Base-by-base conservation (phyloP, 1,140 invertebrate genomes). In the Lysiphlebus fabarum region DNA sequence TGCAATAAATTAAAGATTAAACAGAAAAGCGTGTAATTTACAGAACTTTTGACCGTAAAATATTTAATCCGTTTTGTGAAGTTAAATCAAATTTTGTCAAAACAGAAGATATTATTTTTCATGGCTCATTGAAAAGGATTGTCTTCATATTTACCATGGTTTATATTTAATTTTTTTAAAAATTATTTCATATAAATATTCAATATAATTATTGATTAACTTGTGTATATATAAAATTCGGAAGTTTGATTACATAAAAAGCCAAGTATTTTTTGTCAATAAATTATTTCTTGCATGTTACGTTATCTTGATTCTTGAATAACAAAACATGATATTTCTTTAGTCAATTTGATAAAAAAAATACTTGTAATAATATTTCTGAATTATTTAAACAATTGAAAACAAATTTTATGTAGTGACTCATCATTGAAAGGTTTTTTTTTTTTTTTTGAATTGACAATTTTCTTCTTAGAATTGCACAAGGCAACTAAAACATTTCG, bases 1-100 rank as follows among this genome's bases (percentile, higher is more conserved):
- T 57, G 55, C 65, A 70, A 69, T 79, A 79, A 78, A 79, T 79
- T 75, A 78, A 7, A 69, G 74, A 78, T 79, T 76, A 50, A 76
- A 72, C 70, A 58, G 63, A 65, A 64, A 70, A 64, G 69, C 70
- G 66, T 73, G 68, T 77, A 77, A 77, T 77, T 76, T 68, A 70
- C 69, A 73, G 62, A 62, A 75, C 69, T 77, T 77, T 78, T 74
- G 69, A 76, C 67, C 73, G 73, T 76, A 79, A 79, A 78, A 74
- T 76, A 75, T 77, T 76, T 78, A 77, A 74, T 74, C 67, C 66
- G 45, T 42, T 48, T 53, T 50, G 12, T 47, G 48, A 53, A 40
- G 41, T 61, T 64, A 59, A 58, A 58, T 57, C 64, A 69, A 45
- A 59, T 60, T 74, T 61, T 64, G 76, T 78, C 76, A 78, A 77